Base-by-base conservation (phyloP, 2,888 invertebrate species). In the Ferdinandea cuprea region DNA sequence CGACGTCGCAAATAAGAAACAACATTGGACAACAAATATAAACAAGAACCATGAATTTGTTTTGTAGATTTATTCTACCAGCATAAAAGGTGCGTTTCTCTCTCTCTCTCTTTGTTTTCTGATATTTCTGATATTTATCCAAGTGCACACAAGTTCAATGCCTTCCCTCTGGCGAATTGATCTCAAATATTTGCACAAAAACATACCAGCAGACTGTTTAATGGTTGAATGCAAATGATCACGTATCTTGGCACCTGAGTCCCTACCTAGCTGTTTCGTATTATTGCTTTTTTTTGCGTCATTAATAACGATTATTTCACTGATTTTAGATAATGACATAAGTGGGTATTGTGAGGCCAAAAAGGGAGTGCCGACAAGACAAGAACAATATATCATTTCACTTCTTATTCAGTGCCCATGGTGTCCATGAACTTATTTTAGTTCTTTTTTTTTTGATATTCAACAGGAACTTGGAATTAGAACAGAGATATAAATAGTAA, bases 121-220 rank as follows among this genome's bases (percentile, higher is more conserved):
- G n/a, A n/a, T n/a, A n/a, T n/a, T 21, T 35, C 11, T 35, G 40
- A 42, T 54, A 71, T 71, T 65, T 65, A 63, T 78, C 72, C 61
- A 65, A 65, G 66, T 73, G 79, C 74, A 74, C 46, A 80, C 79
- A 80, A 80, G 80, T 81, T 76, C 80, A 81, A 76, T 81, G 76
- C 50, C 80, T 81, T 59, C 46, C 11, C 35, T 11, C 19, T n/a
- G 8, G 63, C 68, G 56, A 63, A 74, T 80, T 46, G 80, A 65
- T 76, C 69, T 76, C 76, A 76, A 81, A 76, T 76, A 81, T 81
- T 81, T 69, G 69, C 69, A 50, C 68, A 58, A 48, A 59, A 37
- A 69, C 44, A 30, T 50, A 73, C 46, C 32, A n/a, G 19, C 13
- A 40, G 32, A 25, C 21, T 46, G 56, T 50, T 71, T 44, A 71